Base-by-base conservation (phyloP, 2,113 vertebrate species). In the Phyllopteryx taeniolatus region DNA sequence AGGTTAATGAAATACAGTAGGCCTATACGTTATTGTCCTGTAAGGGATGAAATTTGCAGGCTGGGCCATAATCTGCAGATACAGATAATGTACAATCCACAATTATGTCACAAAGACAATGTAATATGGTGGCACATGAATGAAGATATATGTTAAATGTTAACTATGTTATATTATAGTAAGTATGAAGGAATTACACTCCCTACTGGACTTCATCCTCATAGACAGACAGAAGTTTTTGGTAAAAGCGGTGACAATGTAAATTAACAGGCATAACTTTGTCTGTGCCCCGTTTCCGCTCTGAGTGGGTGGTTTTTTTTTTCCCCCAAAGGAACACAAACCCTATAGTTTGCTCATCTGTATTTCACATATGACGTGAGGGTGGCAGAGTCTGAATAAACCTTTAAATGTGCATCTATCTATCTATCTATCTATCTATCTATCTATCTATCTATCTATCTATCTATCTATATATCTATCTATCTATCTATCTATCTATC, bases 241-340 rank as follows among this genome's bases (percentile, higher is more conserved):
- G 63, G 43, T 27, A 15, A 31, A 46, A 65, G 63, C 46, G 43
- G 42, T 22, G 13, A 65, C 49, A 35, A 31, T 71, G 42, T 20
- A 69, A 68, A 51, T 72, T 73, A 71, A 72, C 78, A 80, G 76
- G 84, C 63, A 71, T 77, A 66, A 79, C 71, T 57, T 77, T 59
- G 68, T 81, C 83, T 87, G 66, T 66, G 73, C 60, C 60, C 76
- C 81, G 61, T 76, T 85, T 85, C 79, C 80, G 73, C 77, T 69
- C 66, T 74, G 82, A 79, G 89, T 89, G 88, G 90, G 90, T 67
- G 68, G 63, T 77, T 88, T 75, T 90, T 91, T 87, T 77, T 53
- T 53, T 53, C 8, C 70, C 49, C 57, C 82, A 39, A 74, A 72
- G 61, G 51, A 39, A 87, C 86, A 86, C 88, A 89, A 88, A 88